Percentiles rank a stretch among this genome's conserved stretches.
Conservation (phyloP, 2,113 vertebrate species). For the Cyprinus carpio region DNA sequence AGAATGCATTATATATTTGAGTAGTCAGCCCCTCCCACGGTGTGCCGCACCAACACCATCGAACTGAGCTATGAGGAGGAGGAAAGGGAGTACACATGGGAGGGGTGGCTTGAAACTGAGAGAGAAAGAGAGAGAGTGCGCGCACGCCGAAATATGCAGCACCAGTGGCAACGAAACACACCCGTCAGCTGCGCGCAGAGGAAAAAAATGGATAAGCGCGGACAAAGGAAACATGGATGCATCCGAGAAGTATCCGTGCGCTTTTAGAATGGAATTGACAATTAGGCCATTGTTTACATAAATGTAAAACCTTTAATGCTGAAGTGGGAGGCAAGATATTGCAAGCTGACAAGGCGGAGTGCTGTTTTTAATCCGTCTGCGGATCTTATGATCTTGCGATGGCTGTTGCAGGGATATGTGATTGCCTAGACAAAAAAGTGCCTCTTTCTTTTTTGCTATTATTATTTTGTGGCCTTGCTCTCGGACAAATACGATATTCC, state of each 20-base stretch:
- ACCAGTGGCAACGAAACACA: constrained; percentile 75
- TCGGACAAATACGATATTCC: constrained; percentile 86
- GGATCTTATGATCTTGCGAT: constrained; percentile 76
- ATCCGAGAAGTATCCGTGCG: constrained; percentile 64
- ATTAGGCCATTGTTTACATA: constrained; percentile 60
- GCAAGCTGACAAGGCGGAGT: constrained; percentile 77
- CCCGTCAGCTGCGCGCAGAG: constrained; percentile 75
- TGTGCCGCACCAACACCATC: constrained; percentile 57
- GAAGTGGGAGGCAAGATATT: constrained; percentile 74
- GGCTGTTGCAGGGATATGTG: constrained; percentile 76
- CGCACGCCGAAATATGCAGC: constrained; percentile 65
- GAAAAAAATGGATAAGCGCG: constrained; percentile 60
- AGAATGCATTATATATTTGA: constrained; percentile 48
- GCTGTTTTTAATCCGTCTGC: constrained; percentile 77
- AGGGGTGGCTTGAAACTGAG: constrained; percentile 50
- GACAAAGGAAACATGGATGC: constrained; percentile 80
- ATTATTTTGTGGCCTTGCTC: constrained; percentile 77
- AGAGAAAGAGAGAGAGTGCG: constrained; percentile 55
- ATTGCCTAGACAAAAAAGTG: constrained; percentile 72
- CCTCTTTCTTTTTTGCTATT: constrained; percentile 75
- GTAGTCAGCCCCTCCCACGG: constrained; percentile 55
- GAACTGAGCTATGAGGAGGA: constrained; percentile 49
- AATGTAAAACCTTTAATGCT: constrained; percentile 74
- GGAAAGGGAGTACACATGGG: constrained; percentile 55
- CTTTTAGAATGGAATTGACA: constrained; percentile 64